Evolutionary conservation across 2,113 vertebrate species (phyloP), one percentile per base, ranked within the genome.

Genomic region (Amia ocellicauda): DNA sequence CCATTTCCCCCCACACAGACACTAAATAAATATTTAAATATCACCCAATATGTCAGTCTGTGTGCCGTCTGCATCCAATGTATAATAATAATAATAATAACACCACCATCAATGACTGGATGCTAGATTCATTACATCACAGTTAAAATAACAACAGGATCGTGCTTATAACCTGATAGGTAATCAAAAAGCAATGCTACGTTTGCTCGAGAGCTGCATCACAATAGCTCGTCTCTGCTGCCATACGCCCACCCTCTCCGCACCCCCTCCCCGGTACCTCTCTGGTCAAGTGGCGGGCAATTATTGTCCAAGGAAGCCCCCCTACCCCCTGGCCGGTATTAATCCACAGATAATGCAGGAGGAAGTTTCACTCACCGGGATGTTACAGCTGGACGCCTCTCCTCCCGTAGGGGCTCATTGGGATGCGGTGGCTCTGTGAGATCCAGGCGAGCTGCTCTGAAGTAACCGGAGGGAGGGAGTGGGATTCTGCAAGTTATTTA

Each of bases 401-500:
- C 45, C 47, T 52, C 29, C 58, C n/a, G n/a, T 31, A 56, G 14
- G 7, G 56, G 31, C 42, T 26, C 45, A 40, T 57, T 7, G 52
- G 56, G 67, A 51, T 45, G 45, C 55, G 55, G 17, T 53, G 58
- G 60, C 47, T 63, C 19, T 42, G 53, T 59, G 67, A 31, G 53
- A 61, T 60, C 43, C 14, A 36, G 41, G 14, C 27, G 40, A 57
- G 29, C 54, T 63, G 60, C 60, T 59, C 55, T 31, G 67, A 20
- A 62, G 66, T 51, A 29, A 8, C 52, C 24, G 8, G 29, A 53
- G 57, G 57, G 62, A 53, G 50, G 50, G 57, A 64, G 68, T 60
- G 63, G 40, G 45, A 45, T 53, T 41, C 56, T 69, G 60, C 61
- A 63, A 63, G 68, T 69, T 69, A 69, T 69, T 69, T 69, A 64